Conservation (phyloP, 2,113 vertebrate species). For the Mesembrinibis cayennensis region DNA sequence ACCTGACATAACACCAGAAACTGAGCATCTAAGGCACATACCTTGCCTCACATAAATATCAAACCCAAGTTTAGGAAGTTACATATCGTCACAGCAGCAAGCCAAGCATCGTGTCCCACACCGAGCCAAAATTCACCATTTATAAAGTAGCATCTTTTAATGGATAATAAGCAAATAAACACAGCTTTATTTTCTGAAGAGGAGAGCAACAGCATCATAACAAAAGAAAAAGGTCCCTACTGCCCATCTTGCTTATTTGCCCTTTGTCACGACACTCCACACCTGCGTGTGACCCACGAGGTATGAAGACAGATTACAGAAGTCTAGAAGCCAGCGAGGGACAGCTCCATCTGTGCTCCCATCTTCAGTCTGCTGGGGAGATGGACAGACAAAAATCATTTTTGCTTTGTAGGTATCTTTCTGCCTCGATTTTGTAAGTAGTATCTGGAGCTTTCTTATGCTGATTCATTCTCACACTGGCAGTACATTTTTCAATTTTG, state of each 20-base stretch:
- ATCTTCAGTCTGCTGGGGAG: neutral
- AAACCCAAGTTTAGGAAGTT: neutral
- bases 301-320: neutral
- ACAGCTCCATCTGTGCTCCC: neutral
- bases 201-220: neutral
- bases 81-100: neutral
- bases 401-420: neutral
- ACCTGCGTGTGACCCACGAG: rapidly evolving
- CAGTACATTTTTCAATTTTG: neutral
- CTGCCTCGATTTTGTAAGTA: neutral
- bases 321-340: neutral
- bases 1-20: neutral
- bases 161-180: neutral
- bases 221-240: neutral
- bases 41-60: neutral
- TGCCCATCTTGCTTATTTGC: too few relatives aligned
- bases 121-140: too few relatives aligned
- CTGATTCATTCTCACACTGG: neutral
- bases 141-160: neutral
- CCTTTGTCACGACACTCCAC: neutral
- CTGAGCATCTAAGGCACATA: too few relatives aligned
- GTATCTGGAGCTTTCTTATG: neutral
- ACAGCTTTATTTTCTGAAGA: neutral
- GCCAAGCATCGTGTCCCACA: neutral
- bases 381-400: neutral